Evolutionary conservation across 2,888 invertebrate genomes (phyloP).

Genomic region (Drosophila nr. medialis): DNA sequence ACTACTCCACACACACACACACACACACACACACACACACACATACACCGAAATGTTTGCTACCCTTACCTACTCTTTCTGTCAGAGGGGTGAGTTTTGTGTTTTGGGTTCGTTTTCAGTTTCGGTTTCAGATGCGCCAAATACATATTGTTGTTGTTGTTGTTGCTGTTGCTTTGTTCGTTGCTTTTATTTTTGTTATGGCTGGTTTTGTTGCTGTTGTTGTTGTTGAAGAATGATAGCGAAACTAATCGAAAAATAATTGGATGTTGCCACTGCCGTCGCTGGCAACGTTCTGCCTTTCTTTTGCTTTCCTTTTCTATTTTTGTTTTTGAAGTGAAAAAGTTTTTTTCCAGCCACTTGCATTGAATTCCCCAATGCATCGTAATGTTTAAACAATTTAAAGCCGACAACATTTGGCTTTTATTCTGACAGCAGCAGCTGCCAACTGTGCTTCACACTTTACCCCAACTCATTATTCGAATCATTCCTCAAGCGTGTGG

Average conservation of each 20-base stretch:
- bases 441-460: slow-evolving; percentile 40
- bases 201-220: slow-evolving; percentile 43
- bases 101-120: slow-evolving; percentile 58
- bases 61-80: slow-evolving; percentile 43
- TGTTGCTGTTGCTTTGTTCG: slow-evolving; percentile 20
- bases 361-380: slow-evolving; percentile 82
- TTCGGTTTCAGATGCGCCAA: slow-evolving; percentile 74
- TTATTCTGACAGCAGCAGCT: slow-evolving; percentile 72
- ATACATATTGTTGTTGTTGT: slow-evolving; percentile 46
- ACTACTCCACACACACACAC: slow-evolving; percentile 44
- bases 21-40: slow-evolving; percentile 18
- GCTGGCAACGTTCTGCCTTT: slow-evolving; percentile 49
- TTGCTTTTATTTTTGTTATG: slow-evolving; percentile 11
- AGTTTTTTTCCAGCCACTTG: slow-evolving; percentile 67
- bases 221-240: slow-evolving; percentile 82
- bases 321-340: slow-evolving; percentile 50
- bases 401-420: slow-evolving; percentile 67
- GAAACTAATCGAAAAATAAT: slow-evolving; percentile 84
- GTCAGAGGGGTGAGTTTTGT: slow-evolving; percentile 55
- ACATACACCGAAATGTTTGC: slow-evolving; percentile 34
- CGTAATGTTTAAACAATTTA: slow-evolving; percentile 81
- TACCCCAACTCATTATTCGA: background rate
- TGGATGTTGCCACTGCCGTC: slow-evolving; percentile 75
- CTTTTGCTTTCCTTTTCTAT: slow-evolving; percentile 45
- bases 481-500: slow-evolving; percentile 7